Base-by-base conservation (phyloP, 2,797 vertebrate genomes). In the Catostomus latipinnis region DNA sequence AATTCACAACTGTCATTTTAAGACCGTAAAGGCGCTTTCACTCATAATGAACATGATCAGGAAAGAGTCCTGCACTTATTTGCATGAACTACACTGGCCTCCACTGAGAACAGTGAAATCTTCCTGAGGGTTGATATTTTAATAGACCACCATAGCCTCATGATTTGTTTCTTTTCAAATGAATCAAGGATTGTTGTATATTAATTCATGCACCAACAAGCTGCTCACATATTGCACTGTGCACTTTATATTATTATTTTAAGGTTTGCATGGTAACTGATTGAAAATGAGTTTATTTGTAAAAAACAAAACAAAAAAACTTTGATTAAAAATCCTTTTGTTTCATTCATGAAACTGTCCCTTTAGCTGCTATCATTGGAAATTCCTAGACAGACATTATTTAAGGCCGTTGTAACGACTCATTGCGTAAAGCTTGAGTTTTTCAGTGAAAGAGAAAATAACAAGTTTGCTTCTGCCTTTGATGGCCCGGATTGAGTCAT, bases 1-100 rank as follows among this genome's bases (percentile, higher is more conserved):
- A 87, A 84, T 90, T 82, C 74, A 92, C 88, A 91, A 90, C 86
- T 81, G 67, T 63, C 71, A 84, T 87, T 88, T 89, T 90, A 88
- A 88, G 81, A 62, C 83, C 85, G 77, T 81, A 14, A 69, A 4
- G 75, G 16, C 13, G 69, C 82, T 83, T 69, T 58, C 7, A 52
- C 71, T 85, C 77, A 83, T 14, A 14, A 86, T 88, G 83, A 86
- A 79, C 78, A 83, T 83, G 57, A 80, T 8, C 78, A 76, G 62
- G 49, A 78, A 86, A 85, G 80, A 87, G 83, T 91, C 89, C 87
- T 84, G 86, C 76, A 71, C 82, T 77, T 50, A 93, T 93, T 93
- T 93, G 89, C 93, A 93, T 94, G 86, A 81, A 49, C 81, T 77
- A 78, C 86, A 16, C 67, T 61, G 45, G 45, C 11, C 6, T 66